Base-by-base conservation (phyloP, 1,140 invertebrate genomes). In the Drosophila micromelanica region DNA sequence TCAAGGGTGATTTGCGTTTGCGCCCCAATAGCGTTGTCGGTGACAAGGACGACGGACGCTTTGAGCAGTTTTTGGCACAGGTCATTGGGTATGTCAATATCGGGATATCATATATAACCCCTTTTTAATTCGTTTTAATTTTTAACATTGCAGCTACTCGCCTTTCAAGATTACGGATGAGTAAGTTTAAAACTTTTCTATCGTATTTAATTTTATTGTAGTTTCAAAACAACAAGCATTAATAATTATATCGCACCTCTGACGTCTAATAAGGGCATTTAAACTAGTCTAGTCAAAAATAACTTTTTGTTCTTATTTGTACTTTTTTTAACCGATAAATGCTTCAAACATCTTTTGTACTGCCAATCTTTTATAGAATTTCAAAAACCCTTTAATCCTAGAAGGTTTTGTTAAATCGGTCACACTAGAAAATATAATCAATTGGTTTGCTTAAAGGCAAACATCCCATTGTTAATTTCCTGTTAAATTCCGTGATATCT, bases 121-220 rank as follows among this genome's bases (percentile, higher is more conserved):
- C 2, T n/a, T 20, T 56, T 23, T 5, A 12, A 7, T 12, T n/a
- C 15, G 13, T 27, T 7, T 1, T 7, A 7, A 15, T 52, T 62
- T 67, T 52, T 27, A 27, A 0, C 46, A 40, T 70, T 63, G 3
- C 76, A 91, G 90, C 11, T 91, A 91, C 23, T 91, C 90, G 6
- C 90, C 90, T 7, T 91, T 91, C 30, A 91, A 90, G 52, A 81
- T 78, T 48, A 80, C 84, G 11, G 90, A 91, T 73, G 90, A 91
- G 90, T 91, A 91, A 84, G 90, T 91, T 48, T 6, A 6, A 13
- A 1, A 13, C 12, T 43, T n/a, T n/a, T n/a, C n/a, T n/a, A n/a
- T n/a, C n/a, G n/a, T n/a, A n/a, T n/a, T n/a, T n/a, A n/a, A n/a
- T n/a, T n/a, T n/a, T n/a, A n/a, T n/a, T n/a, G n/a, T n/a, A n/a